A percentile compares a stretch with the other conserved stretches of the same genome.
Evolutionary conservation across 1,140 invertebrate genomes (phyloP).

Genomic region (Cotesia vestalis): DNA sequence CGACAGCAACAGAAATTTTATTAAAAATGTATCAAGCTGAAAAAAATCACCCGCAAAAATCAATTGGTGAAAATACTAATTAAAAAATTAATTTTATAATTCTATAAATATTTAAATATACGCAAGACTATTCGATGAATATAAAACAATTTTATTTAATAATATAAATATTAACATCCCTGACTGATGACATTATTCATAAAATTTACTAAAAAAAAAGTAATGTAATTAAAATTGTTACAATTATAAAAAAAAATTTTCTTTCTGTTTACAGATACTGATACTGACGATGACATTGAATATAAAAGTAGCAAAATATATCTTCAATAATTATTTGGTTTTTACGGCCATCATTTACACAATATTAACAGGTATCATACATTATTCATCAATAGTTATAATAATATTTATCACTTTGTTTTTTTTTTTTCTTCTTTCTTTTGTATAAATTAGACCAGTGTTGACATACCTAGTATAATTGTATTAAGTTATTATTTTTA

Average conservation of each 20-base stretch:
- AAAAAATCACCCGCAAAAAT: constrained; percentile 29
- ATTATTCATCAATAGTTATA: no score
- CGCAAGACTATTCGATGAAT: no score
- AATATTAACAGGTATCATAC: no score
- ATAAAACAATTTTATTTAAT: no score
- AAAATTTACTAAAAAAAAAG: neutral
- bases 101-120: no score
- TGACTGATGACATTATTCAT: no score
- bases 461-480: constrained; percentile 38
- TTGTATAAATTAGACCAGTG: constrained; percentile 19
- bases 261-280: no score
- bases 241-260: neutral
- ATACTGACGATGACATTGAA: constrained; percentile 19
- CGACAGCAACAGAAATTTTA: constrained; percentile 74
- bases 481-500: constrained; percentile 4
- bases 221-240: no score
- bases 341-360: neutral
- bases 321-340: constrained; percentile 38
- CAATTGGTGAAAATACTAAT: no score
- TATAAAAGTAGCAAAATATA: constrained; percentile 44
- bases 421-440: neutral
- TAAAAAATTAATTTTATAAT: no score
- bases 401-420: neutral
- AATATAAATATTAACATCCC: no score
- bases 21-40: constrained; percentile 71